A percentile compares a stretch with the other conserved stretches of the same genome.
Evolutionary conservation across 2,888 invertebrate genomes (phyloP).

Genomic region (Vesta saturnalis): DNA sequence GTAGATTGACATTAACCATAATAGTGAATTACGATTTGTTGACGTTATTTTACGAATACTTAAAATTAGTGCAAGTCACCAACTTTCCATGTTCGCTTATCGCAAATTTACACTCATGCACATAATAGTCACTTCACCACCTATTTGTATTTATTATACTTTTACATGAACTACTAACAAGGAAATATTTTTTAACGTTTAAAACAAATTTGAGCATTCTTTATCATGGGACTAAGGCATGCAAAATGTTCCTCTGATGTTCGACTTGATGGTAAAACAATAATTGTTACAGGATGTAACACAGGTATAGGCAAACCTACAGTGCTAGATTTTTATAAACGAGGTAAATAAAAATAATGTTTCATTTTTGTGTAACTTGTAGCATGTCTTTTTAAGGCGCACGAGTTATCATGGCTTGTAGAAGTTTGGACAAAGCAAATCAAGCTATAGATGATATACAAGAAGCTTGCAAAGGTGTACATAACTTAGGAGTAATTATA

Average conservation of each 20-base stretch:
- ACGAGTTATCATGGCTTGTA: slow-evolving; percentile 64
- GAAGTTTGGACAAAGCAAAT: slow-evolving; percentile 65
- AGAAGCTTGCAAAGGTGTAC: slow-evolving; percentile 58
- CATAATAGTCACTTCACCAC: too few species aligned
- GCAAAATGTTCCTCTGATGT: slow-evolving; percentile 53
- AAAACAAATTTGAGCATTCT: too few species aligned
- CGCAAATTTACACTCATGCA: too few species aligned
- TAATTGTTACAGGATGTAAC: slow-evolving; percentile 58
- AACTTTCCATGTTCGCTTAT: too few species aligned
- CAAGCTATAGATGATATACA: slow-evolving; percentile 64
- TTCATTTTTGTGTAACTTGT: neutral
- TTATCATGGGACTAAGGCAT: too few species aligned
- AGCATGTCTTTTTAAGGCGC: slow-evolving; percentile 30
- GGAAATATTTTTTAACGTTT: too few species aligned
- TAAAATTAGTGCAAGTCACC: too few species aligned
- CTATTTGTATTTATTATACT: too few species aligned
- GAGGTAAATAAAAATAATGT: slow-evolving; percentile 55
- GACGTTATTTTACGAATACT: too few species aligned
- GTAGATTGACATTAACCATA: too few species aligned
- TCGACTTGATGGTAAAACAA: slow-evolving; percentile 62
- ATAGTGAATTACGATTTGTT: too few species aligned
- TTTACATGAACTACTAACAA: too few species aligned
- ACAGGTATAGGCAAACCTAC: slow-evolving; percentile 60
- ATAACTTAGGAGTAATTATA: slow-evolving; percentile 57
- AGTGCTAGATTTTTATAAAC: slow-evolving; percentile 58